These are phyloP conservation scores for Saturnia pavonia DNA, from an alignment of 2,888 invertebrate species.

Conservation along the genomic window DNA sequence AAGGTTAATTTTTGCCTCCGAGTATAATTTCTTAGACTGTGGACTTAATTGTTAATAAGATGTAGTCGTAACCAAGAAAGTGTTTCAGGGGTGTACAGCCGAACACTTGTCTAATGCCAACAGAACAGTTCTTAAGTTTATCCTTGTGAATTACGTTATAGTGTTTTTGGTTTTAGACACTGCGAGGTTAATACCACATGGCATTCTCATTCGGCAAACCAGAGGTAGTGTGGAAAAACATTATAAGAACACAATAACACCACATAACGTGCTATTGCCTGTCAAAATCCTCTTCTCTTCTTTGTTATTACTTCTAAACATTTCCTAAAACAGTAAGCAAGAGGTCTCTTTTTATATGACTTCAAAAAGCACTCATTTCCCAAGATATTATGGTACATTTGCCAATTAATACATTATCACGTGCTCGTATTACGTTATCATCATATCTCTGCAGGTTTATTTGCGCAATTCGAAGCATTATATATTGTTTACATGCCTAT, in stretches of 20 bases:
- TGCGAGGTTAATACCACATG: background rate
- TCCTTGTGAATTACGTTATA: background rate
- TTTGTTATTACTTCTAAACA: background rate
- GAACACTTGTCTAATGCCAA: background rate
- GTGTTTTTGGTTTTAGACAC: background rate
- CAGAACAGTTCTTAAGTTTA: background rate
- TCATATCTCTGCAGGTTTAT: background rate
- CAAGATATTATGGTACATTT: background rate
- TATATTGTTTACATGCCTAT: background rate
- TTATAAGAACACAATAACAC: background rate
- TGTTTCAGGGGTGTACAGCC: background rate
- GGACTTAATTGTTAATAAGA: too few relatives aligned
- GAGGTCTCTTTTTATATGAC: background rate
- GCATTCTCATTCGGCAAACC: background rate
- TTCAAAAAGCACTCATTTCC: background rate
- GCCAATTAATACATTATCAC: background rate
- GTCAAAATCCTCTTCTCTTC: background rate
- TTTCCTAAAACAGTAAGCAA: background rate
- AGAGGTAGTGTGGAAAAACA: background rate
- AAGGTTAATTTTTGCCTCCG: conserved; percentile 14
- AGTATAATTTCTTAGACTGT: background rate
- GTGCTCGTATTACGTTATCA: background rate
- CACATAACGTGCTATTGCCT: background rate
- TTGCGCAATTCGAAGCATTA: background rate
- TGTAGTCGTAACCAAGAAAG: too few relatives aligned